phyloP scores from a whole-genome alignment of 2,888 invertebrate species.

The Notocelia uddmanniana region DNA sequence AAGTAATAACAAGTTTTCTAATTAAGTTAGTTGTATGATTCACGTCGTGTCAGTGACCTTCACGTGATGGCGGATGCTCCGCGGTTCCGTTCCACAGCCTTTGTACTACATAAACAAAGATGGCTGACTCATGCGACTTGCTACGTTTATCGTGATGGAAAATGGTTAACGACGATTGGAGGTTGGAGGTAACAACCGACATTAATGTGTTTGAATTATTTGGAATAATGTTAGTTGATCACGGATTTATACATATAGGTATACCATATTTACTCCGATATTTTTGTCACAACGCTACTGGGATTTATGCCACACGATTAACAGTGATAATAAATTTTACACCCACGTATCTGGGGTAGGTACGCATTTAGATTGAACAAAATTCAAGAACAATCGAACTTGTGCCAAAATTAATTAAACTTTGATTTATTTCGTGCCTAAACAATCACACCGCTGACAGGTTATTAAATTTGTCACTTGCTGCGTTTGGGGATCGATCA shows the following conservation, averaged over 20 bases:
- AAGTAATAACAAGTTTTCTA: conserved; percentile 57
- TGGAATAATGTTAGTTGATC: not conserved
- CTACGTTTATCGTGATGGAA: conserved; percentile 28
- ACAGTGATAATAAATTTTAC: no score
- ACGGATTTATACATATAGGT: not conserved
- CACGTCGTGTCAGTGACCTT: conserved; percentile 79
- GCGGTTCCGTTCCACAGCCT: conserved; percentile 62
- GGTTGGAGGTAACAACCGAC: not conserved
- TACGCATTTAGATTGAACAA: not conserved
- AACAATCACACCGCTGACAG: not conserved
- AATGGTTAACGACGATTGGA: conserved; percentile 29
- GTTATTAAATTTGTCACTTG: conserved; percentile 15
- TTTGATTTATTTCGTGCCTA: not conserved
- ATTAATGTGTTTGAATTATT: not conserved
- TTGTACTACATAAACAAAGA: conserved; percentile 52
- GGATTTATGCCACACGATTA: conserved; percentile 3
- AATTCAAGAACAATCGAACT: not conserved
- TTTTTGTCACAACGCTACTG: not conserved
- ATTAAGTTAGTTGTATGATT: conserved; percentile 69
- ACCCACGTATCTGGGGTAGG: not conserved
- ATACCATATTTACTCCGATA: not conserved
- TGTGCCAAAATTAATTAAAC: conserved; percentile 2
- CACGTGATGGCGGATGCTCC: conserved; percentile 68
- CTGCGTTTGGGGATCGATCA: conserved; percentile 22
- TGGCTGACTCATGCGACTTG: conserved; percentile 43